Conservation (phyloP, 2,113 vertebrate genomes). For the Austrofundulus limnaeus region DNA sequence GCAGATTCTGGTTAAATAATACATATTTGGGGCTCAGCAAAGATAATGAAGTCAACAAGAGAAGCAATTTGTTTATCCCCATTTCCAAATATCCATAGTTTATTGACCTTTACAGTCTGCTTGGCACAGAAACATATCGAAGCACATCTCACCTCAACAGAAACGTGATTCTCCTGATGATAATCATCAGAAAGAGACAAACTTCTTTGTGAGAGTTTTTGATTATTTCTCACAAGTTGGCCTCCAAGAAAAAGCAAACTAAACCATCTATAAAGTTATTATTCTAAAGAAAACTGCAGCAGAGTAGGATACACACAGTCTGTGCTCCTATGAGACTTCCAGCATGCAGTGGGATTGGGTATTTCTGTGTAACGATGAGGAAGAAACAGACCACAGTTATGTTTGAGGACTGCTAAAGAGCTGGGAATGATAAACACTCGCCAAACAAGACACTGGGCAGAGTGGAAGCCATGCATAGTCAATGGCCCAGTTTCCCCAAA, state of each 20-base stretch:
- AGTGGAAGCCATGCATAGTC: slow-evolving; percentile 72
- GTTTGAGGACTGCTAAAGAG: slow-evolving; percentile 61
- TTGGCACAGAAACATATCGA: background rate
- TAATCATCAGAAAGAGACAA: background rate
- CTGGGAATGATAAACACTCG: slow-evolving; percentile 69
- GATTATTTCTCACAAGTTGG: slow-evolving; percentile 32
- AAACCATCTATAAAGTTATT: slow-evolving; percentile 12
- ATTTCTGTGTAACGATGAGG: slow-evolving; percentile 7
- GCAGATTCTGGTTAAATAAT: background rate
- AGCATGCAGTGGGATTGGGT: slow-evolving; percentile 4
- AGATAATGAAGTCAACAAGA: no score
- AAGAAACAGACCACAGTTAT: slow-evolving; percentile 62
- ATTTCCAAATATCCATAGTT: no score
- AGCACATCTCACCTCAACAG: background rate
- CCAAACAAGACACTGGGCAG: slow-evolving; percentile 69
- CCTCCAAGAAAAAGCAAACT: slow-evolving; percentile 10
- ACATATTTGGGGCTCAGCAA: no score
- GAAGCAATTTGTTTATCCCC: no score
- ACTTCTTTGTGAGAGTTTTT: background rate
- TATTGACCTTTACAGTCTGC: background rate
- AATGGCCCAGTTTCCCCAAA: slow-evolving; percentile 58
- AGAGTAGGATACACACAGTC: slow-evolving; percentile 11
- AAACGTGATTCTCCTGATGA: background rate
- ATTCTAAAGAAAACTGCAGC: slow-evolving; percentile 11
- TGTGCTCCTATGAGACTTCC: slow-evolving; percentile 2